phyloP scores from a whole-genome alignment of 2,888 invertebrate species.

The Dromius quadrimaculatus region DNA sequence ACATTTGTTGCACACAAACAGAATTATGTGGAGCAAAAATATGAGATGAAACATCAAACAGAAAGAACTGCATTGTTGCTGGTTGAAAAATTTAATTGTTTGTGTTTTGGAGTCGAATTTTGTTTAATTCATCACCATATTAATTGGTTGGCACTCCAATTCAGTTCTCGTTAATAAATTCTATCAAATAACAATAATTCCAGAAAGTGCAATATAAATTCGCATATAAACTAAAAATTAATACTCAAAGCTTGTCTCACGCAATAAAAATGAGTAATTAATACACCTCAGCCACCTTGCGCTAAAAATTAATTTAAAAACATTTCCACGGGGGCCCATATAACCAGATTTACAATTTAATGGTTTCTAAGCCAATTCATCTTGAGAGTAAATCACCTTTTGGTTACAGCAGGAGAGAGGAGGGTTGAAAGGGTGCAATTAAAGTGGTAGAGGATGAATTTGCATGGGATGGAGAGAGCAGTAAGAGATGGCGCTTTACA shows the following conservation, averaged over 20 bases:
- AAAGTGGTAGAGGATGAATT: constrained; percentile 32
- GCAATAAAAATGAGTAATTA: constrained; percentile 28
- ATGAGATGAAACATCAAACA: neutral
- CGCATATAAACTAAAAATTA: constrained; percentile 36
- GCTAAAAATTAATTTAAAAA: constrained; percentile 45
- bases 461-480: constrained; percentile 30
- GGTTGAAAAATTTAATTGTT: too few species aligned
- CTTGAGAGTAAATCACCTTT: constrained; percentile 37
- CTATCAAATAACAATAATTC: constrained; percentile 14
- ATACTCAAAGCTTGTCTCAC: constrained; percentile 12
- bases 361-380: constrained; percentile 44
- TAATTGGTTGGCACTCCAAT: too few species aligned
- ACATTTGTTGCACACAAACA: constrained; percentile 2
- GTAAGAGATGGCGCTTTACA: constrained; percentile 19
- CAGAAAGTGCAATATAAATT: constrained; percentile 17
- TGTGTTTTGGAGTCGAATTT: too few species aligned
- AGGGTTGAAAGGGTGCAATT: constrained; percentile 13
- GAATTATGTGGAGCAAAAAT: constrained; percentile 2
- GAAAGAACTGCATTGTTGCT: too few species aligned
- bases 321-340: constrained; percentile 36
- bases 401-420: neutral
- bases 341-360: constrained; percentile 48
- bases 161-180: too few species aligned
- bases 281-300: constrained; percentile 8
- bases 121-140: too few species aligned